phyloP scores from a whole-genome alignment of 1,140 invertebrate species.

The Acromyrmex echinatior region DNA sequence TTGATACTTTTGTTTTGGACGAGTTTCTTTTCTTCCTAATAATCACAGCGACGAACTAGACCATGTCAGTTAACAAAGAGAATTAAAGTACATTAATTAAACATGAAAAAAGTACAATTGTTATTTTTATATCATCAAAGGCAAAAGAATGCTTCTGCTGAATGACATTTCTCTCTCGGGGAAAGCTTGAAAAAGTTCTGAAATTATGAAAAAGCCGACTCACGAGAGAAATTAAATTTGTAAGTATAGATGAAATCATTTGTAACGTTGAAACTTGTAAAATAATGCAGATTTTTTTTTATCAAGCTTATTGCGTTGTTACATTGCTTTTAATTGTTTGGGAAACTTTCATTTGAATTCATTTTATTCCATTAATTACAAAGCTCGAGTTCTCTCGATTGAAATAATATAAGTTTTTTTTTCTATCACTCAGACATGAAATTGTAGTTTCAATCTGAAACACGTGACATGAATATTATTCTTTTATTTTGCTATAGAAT shows the following conservation, averaged over 20 bases:
- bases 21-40: neutral
- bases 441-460: neutral
- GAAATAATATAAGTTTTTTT: neutral
- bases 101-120: neutral
- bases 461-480: neutral
- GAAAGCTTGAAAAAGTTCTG: neutral
- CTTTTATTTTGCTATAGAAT: neutral
- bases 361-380: neutral
- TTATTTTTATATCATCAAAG: neutral
- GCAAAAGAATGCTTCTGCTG: neutral
- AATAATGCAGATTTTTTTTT: neutral
- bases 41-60: neutral
- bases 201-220: neutral
- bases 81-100: constrained; percentile 30
- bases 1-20: neutral
- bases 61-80: neutral
- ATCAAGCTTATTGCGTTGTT: neutral
- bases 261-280: neutral
- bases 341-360: neutral
- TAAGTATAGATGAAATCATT: neutral
- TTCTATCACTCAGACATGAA: neutral
- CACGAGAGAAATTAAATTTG: neutral
- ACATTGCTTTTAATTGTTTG: neutral
- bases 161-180: neutral
- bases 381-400: neutral